Percentiles rank a stretch among this genome's conserved stretches.
These are phyloP conservation scores for Lasioglossum pauxillum DNA, from an alignment of 2,888 invertebrate species.

Conservation along the genomic window DNA sequence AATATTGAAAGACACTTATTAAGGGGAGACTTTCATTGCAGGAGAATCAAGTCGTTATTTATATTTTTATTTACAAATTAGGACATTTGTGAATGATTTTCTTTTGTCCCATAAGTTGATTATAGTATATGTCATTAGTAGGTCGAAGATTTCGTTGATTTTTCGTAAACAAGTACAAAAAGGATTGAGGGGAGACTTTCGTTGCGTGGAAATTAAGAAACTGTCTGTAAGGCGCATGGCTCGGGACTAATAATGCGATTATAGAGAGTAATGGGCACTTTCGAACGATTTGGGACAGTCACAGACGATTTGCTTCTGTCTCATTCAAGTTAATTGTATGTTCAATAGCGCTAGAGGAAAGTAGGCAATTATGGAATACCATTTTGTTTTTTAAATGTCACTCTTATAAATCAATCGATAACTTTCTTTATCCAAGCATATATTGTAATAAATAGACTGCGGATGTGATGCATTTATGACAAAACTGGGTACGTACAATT, in stretches of 20 bases:
- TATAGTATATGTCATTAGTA: neutral
- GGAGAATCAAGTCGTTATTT: neutral
- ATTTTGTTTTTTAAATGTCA: neutral
- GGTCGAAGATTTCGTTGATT: neutral
- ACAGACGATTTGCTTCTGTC: neutral
- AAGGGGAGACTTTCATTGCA: neutral
- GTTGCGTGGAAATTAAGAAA: neutral
- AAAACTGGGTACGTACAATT: no score
- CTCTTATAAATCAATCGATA: neutral
- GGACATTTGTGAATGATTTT: neutral
- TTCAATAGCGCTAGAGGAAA: neutral
- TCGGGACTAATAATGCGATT: neutral
- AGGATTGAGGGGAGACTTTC: neutral
- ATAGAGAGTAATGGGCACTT: conserved; percentile 1
- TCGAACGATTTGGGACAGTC: neutral
- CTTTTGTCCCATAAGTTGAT: neutral
- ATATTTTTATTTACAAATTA: neutral
- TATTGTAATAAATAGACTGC: no score
- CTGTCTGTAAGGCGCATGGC: neutral
- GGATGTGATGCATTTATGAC: no score
- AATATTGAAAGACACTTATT: neutral
- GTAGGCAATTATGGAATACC: neutral
- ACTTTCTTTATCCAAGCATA: no score
- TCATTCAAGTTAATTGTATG: neutral
- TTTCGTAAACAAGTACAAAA: neutral